Base-by-base conservation (phyloP, 2,888 invertebrate species). In the Mimas tiliae region DNA sequence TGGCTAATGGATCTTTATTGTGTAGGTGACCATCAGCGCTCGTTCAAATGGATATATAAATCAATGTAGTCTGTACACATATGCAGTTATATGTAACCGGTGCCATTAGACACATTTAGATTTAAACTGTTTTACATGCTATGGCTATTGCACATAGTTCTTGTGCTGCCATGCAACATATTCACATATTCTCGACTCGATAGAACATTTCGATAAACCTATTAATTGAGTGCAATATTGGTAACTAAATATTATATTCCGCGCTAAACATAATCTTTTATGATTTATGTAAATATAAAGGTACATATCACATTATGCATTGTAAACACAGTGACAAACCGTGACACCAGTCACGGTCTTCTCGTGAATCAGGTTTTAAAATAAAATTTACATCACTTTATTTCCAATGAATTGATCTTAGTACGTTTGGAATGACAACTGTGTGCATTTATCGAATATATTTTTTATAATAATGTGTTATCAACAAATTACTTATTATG, bases 1-100 rank as follows among this genome's bases (percentile, higher is more conserved):
- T 67, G 73, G 69, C 67, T 76, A 77, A 73, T 77, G 65, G 73
- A 68, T 55, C 65, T 71, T 72, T 73, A 79, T 82, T 78, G 74
- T 79, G 68, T 74, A 68, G 58, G 42, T 42, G 58, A 65, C 68
- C 69, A 68, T 70, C 69, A 68, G 67, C 65, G 70, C 72, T 68
- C 69, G 71, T 63, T 71, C 58, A 68, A 64, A 69, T 69, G 67
- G 50, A 21, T 65, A 50, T 34, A 3, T 65, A 62, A 27, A 64
- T 38, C 38, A 11, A 62, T 68, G 62, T 65, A 63, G 14, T 3
- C 14, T 45, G 58, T 70, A 27, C 6, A 42, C 42, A 9, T 11
- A 42, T 42, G 12, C 9, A 42, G 14, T 7, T 45, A 45, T 45
- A 14, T 67, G 71, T 66, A 27, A 42, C 68, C 65, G 52, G 48